A percentile compares a stretch with the other conserved stretches of the same genome.
Evolutionary conservation across 2,888 invertebrate genomes (phyloP).

Genomic region (Entomobrya proxima): DNA sequence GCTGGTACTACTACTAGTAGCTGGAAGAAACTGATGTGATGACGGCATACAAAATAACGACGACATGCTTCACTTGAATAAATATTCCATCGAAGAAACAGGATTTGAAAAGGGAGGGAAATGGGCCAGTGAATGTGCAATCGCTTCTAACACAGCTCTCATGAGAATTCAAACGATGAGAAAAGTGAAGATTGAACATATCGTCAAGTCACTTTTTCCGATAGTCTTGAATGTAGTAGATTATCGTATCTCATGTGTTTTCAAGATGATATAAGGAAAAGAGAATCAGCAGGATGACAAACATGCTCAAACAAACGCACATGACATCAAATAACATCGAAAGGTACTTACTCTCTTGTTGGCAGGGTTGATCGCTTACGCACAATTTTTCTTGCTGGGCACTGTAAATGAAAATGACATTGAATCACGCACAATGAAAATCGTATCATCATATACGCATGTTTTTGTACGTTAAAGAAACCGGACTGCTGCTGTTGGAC

Average conservation of each 20-base stretch:
- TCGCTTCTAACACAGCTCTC: slow-evolving; percentile 40
- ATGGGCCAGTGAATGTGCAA: slow-evolving; percentile 47
- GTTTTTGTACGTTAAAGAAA: not conserved
- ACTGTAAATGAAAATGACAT: not conserved
- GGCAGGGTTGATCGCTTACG: not conserved
- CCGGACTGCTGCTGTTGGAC: not conserved
- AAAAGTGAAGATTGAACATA: slow-evolving; percentile 52
- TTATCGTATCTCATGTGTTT: slow-evolving; percentile 6
- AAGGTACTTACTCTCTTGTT: not conserved
- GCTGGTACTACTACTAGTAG: not conserved
- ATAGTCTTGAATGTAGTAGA: not conserved
- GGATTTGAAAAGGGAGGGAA: slow-evolving; percentile 49
- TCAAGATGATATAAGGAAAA: not conserved
- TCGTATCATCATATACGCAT: not conserved
- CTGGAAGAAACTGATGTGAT: slow-evolving; percentile 1
- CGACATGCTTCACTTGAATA: slow-evolving; percentile 13
- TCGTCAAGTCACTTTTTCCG: slow-evolving; percentile 45
- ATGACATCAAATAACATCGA: slow-evolving; percentile 6
- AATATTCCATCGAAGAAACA: slow-evolving; percentile 16
- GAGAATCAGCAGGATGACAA: slow-evolving; percentile 16
- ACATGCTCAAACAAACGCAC: slow-evolving; percentile 19
- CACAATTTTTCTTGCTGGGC: not conserved
- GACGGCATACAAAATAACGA: slow-evolving; percentile 13
- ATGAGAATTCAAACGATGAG: slow-evolving; percentile 25
- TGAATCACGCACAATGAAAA: not conserved